phyloP scores from a whole-genome alignment of 2,797 vertebrate species.

The Syngnathus rostellatus region DNA sequence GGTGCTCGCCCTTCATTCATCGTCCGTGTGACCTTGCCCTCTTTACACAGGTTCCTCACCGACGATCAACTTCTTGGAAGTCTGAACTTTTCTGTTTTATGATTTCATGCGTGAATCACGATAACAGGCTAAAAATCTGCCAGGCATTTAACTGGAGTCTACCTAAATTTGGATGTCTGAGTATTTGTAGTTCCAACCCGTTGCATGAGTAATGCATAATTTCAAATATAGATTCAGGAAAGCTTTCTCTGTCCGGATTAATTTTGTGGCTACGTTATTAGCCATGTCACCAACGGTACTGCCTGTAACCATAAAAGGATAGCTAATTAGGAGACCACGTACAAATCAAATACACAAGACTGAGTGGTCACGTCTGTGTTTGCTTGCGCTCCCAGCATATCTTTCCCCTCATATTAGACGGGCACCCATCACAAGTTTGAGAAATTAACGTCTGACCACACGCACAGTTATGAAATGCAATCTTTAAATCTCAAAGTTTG shows the following conservation, averaged over 20 bases:
- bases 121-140: not conserved
- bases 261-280: slow-evolving; percentile 76
- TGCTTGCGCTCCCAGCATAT: slow-evolving; percentile 77
- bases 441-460: slow-evolving; percentile 64
- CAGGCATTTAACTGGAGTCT: not conserved
- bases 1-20: slow-evolving; percentile 12
- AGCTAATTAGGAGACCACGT: slow-evolving; percentile 86
- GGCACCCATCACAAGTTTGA: slow-evolving; percentile 90
- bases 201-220: slow-evolving; percentile 26
- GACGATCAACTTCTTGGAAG: not conserved
- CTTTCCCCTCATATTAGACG: slow-evolving; percentile 90
- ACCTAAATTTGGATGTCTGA: not conserved
- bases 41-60: not conserved
- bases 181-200: slow-evolving; percentile 7
- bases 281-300: slow-evolving; percentile 85
- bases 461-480: slow-evolving; percentile 4
- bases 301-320: slow-evolving; percentile 85
- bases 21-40: slow-evolving; percentile 10
- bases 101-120: not conserved
- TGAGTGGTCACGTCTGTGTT: slow-evolving; percentile 86
- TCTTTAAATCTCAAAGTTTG: not conserved
- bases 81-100: not conserved
- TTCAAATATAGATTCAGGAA: slow-evolving; percentile 45
- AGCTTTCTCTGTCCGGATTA: slow-evolving; percentile 60
- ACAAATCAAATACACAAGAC: slow-evolving; percentile 87